Base-by-base conservation (phyloP, 1,140 invertebrate genomes). In the Piezodorus guildinii region DNA sequence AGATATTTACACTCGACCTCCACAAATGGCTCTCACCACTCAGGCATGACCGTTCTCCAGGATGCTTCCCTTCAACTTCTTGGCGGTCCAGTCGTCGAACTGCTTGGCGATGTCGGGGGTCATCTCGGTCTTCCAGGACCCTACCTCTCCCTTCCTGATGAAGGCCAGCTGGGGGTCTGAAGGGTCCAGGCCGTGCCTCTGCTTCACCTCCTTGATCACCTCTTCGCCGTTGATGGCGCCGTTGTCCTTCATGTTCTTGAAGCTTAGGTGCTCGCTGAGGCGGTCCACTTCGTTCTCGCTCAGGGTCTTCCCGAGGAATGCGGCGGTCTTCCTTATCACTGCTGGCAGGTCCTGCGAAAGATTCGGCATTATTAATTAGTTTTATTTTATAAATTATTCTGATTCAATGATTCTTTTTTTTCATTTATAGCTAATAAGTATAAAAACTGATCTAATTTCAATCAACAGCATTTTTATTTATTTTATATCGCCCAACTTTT, bases 231-330 rank as follows among this genome's bases (percentile, higher is more conserved):
- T 90, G 0, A 88, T 85, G 63, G 82, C 77, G n/a, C 80, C 78
- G 71, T 90, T 90, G 5, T 79, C 69, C 68, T 82, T 81, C 78
- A 90, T 85, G 45, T 73, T 85, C 34, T 85, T 78, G 70, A 87
- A 82, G 73, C 81, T 80, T 10, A 88, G 72, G 69, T 88, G 84
- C 0, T 79, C 68, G 0, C 73, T 70, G 52, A 88, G 71, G 60
- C 70, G 63, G 17, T 3, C 74, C 52, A 0, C 69, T 65, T 86
- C 72, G 19, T 80, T 73, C 0, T 79, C 78, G 0, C 69, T 70
- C 8, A 83, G 71, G 0, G 70, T 23, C 51, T 77, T 80, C 1
- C 76, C 73, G n/a, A 88, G 71, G 70, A 88, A 88, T 1, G 73
- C 66, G 1, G 80, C 78, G 9, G 83, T 77, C 66, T 76, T 77